Evolutionary conservation across 2,113 vertebrate genomes (phyloP), one percentile per base, ranked within the genome.

Genomic region (Clarias magur): DNA sequence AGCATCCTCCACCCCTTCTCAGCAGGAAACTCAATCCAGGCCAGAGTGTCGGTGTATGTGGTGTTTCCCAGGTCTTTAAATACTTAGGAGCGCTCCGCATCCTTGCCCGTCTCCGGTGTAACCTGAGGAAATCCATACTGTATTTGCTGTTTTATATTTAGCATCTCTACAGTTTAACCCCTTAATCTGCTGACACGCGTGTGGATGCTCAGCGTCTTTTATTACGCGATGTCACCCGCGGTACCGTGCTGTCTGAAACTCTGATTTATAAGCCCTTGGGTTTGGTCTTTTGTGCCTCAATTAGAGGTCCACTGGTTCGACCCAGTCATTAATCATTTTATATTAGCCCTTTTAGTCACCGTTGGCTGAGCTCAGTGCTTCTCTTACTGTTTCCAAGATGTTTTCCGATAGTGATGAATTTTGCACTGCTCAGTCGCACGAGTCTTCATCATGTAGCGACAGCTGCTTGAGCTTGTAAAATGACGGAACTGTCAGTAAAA

Each of bases 111-210:
- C 5, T 48, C 59, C 48, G 80, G 60, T 82, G 82, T 70, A 83
- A 83, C 48, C 48, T 16, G 65, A 83, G n/a, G 48, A 60, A 62
- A 7, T 34, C 23, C 82, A 83, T 57, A 83, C n/a, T n/a, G n/a
- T n/a, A n/a, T 65, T 34, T 30, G 48, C 70, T 72, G 17, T 54
- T 57, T 72, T 72, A 83, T 57, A 70, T 83, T 83, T 83, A 72
- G 82, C 80, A 63, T 16, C 80, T 82, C 34, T 65, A 34, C 59
- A 42, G 34, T 82, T 48, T 23, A 65, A 48, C 30, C 75, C n/a
- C 34, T n/a, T 5, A 63, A 48, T 63, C 34, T 42, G 38, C 57
- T 63, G 21, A 38, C 60, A 82, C 80, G 25, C 57, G 38, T 54
- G 19, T 9, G n/a, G 15, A 57, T 79, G 34, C 76, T 27, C 7